Evolutionary conservation across 2,888 invertebrate genomes (phyloP).

Genomic region (Agrotis clavis): DNA sequence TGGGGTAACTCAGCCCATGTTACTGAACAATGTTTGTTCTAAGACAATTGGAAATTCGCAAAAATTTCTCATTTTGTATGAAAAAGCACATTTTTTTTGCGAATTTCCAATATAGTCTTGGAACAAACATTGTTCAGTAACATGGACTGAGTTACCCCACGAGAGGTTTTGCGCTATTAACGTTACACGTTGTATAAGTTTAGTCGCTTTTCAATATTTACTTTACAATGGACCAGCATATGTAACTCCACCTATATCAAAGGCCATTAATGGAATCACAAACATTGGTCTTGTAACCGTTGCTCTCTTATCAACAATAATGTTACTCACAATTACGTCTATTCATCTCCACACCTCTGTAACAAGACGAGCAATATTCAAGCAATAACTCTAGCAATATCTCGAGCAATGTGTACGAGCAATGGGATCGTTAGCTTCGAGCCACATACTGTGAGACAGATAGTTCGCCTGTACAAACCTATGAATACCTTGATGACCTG

Average conservation of each 20-base stretch:
- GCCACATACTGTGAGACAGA: conserved; percentile 58
- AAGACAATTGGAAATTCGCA: too few relatives aligned
- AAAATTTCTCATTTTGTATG: too few relatives aligned
- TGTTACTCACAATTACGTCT: conserved; percentile 25
- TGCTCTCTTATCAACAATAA: conserved; percentile 19
- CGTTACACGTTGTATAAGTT: neutral
- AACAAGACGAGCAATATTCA: conserved; percentile 25
- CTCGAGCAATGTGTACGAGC: conserved; percentile 24
- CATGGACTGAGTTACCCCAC: too few relatives aligned
- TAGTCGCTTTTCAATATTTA: neutral
- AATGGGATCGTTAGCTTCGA: conserved; percentile 35
- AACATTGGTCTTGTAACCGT: neutral
- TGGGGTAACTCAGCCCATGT: too few relatives aligned
- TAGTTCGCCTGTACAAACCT: conserved; percentile 19
- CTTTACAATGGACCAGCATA: neutral
- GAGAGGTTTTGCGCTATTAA: too few relatives aligned
- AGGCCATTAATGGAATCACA: neutral
- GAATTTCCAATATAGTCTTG: too few relatives aligned
- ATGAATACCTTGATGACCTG: conserved; percentile 25
- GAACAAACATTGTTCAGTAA: too few relatives aligned
- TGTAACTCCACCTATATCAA: too few relatives aligned
- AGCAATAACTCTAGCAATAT: conserved; percentile 13
- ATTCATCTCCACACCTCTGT: conserved; percentile 44
- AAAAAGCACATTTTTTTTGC: too few relatives aligned
- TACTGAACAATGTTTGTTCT: too few relatives aligned